Evolutionary conservation across 2,888 invertebrate genomes (phyloP).

Genomic region (Tuberolachnus salignus): DNA sequence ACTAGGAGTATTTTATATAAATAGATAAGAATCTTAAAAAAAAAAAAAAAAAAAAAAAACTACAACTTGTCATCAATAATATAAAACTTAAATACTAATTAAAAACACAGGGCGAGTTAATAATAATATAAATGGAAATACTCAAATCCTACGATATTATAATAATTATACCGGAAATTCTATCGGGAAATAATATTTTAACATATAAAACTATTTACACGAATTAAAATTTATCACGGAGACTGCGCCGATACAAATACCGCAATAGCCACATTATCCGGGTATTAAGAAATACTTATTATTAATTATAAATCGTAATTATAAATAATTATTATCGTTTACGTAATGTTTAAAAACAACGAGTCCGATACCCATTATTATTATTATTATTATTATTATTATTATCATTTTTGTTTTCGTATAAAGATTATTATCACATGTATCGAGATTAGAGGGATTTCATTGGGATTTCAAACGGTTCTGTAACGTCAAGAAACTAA

Average conservation of each 20-base stretch:
- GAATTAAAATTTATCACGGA: no score
- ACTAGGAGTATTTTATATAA: conserved; percentile 21
- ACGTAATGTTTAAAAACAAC: background rate
- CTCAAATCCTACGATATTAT: conserved; percentile 12
- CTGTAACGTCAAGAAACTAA: conserved; percentile 57
- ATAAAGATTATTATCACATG: conserved; percentile 31
- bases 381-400: no score
- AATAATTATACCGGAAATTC: conserved; percentile 23
- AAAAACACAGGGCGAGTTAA: conserved; percentile 13
- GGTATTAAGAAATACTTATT: no score
- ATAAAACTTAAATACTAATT: conserved; percentile 33
- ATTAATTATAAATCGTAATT: conserved; percentile 24
- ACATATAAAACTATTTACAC: no score
- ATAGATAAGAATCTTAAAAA: conserved; percentile 34
- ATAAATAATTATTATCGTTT: conserved; percentile 21
- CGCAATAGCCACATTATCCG: no score
- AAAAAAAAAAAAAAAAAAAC: conserved; percentile 16
- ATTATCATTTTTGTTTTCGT: no score
- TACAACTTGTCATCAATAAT: conserved; percentile 8
- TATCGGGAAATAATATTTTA: no score
- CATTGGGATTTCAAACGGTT: conserved; percentile 51
- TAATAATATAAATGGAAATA: conserved; percentile 14
- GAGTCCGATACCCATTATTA: no score
- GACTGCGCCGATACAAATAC: no score
- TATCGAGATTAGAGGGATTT: conserved; percentile 1